Conservation (phyloP, 1,140 invertebrate genomes). For the Leptinotarsa undecemlineata region DNA sequence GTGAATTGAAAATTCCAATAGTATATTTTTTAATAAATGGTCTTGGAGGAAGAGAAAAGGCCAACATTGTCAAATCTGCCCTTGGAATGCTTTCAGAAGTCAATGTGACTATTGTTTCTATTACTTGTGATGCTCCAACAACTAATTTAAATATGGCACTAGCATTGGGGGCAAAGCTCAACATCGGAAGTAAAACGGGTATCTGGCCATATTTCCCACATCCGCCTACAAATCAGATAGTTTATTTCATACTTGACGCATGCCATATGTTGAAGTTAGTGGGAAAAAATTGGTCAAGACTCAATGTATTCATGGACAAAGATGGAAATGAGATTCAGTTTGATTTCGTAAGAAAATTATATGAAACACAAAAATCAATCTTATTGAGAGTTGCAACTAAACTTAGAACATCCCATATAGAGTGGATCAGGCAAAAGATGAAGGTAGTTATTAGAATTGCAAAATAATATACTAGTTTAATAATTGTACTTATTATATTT, state of each 20-base stretch:
- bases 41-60: slow-evolving; percentile 16
- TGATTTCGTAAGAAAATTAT: not conserved
- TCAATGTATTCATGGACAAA: not conserved
- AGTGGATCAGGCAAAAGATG: not conserved
- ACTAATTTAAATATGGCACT: not conserved
- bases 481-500: no score
- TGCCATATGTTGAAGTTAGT: slow-evolving; percentile 10
- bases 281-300: not conserved
- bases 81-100: not conserved
- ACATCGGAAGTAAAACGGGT: not conserved
- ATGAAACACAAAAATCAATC: no score
- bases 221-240: not conserved
- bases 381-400: not conserved
- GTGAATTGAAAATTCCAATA: slow-evolving; percentile 22
- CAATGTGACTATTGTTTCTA: not conserved
- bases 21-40: slow-evolving; percentile 24
- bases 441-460: no score
- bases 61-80: slow-evolving; percentile 11
- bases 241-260: not conserved
- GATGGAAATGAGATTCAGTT: not conserved
- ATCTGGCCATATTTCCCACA: slow-evolving; percentile 3
- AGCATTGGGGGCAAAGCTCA: not conserved
- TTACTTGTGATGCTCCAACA: no score
- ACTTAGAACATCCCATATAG: slow-evolving; percentile 2
- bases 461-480: no score